Base-by-base conservation (phyloP, 2,113 vertebrate genomes). In the Otocyon megalotis region DNA sequence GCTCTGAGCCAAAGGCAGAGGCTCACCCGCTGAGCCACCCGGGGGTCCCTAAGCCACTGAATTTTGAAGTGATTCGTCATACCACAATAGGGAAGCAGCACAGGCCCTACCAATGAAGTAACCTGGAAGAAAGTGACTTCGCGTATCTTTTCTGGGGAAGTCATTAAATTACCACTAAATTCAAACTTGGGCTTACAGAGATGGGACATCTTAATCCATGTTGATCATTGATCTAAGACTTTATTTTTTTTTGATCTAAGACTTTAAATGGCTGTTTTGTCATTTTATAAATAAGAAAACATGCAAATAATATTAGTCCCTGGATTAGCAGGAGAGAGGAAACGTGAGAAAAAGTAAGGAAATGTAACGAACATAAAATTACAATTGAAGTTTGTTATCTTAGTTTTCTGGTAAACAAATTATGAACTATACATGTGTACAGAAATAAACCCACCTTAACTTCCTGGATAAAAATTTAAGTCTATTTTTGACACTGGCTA, bases 241-340 rank as follows among this genome's bases (percentile, higher is more conserved):
- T 92, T 72, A 88, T n/a, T n/a, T n/a, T n/a, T n/a, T n/a, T n/a
- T 86, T 85, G 37, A n/a, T 93, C 80, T 92, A 37, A 79, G 88
- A 85, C 8, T 69, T 92, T 72, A 88, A 79, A 58, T 54, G 14
- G 2, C 48, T 50, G 15, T n/a, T 93, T 82, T 79, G 17, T 53
- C n/a, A 30, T 90, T 94, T 15, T 63, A 85, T 81, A 71, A n/a
- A 60, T 35, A 54, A 72, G 50, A 80, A 85, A 80, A 30, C 13
- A 20, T 50, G 50, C 69, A 69, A 93, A 94, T 17, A 88, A 81
- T 63, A n/a, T 43, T 37, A 72, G 22, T 60, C 56, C 16, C 37
- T 74, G 12, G 43, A 35, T 93, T 90, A 53, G 30, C 32, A 4
- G 19, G 26, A 11, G 12, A 32, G 26, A 4, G 3, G 1, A 28